Percentiles rank a stretch among this genome's conserved stretches.
phyloP scores from a whole-genome alignment of 2,888 invertebrate genomes.

The Oxyscelio sp. region DNA sequence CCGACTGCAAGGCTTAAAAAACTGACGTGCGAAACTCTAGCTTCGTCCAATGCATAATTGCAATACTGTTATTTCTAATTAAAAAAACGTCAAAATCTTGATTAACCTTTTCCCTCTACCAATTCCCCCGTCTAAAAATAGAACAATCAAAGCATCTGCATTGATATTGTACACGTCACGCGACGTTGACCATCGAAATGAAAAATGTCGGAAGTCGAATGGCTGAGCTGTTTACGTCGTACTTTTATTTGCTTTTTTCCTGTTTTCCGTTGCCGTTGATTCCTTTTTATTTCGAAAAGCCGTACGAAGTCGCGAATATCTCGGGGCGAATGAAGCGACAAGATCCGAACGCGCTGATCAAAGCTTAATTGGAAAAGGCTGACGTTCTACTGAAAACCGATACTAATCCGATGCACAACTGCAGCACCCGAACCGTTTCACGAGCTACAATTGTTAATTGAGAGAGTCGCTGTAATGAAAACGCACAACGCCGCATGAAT shows the following conservation, averaged over 20 bases:
- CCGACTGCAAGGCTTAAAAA: too few species aligned
- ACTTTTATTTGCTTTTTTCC: background rate
- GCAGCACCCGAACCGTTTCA: constrained; percentile 38
- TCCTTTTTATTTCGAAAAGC: constrained; percentile 12
- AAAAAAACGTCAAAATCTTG: constrained; percentile 25
- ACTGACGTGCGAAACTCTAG: too few species aligned
- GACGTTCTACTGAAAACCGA: constrained; percentile 78
- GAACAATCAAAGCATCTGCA: constrained; percentile 50
- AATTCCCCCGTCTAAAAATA: constrained; percentile 25
- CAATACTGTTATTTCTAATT: constrained; percentile 17
- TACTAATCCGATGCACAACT: constrained; percentile 79
- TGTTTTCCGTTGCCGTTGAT: background rate
- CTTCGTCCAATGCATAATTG: constrained; percentile 20
- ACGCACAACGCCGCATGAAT: constrained; percentile 55
- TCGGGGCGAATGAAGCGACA: constrained; percentile 70
- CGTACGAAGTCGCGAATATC: constrained; percentile 60
- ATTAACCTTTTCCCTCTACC: constrained; percentile 19
- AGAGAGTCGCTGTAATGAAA: constrained; percentile 60
- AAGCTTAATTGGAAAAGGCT: constrained; percentile 84
- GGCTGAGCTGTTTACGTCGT: constrained; percentile 31
- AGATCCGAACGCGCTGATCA: constrained; percentile 79
- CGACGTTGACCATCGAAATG: constrained; percentile 51
- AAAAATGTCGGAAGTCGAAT: constrained; percentile 37
- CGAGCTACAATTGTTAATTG: constrained; percentile 61
- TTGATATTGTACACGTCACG: constrained; percentile 45